These are phyloP conservation scores for Artemia sp. DNA, from an alignment of 2,888 invertebrate genomes.

Conservation along the genomic window DNA sequence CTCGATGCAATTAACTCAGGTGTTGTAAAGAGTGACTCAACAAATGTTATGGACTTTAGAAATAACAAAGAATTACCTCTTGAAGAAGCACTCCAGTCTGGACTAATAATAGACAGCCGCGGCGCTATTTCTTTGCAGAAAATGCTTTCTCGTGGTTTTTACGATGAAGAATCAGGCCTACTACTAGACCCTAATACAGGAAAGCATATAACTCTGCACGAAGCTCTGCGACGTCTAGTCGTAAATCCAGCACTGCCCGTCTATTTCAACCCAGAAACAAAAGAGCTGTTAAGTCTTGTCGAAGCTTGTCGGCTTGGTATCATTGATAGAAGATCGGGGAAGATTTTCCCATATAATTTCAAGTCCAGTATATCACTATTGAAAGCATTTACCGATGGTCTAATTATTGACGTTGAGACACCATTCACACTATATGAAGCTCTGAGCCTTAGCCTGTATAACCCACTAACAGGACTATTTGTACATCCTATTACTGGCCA, in stretches of 20 bases:
- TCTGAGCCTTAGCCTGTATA: constrained; percentile 59
- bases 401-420: constrained; percentile 48
- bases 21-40: constrained; percentile 37
- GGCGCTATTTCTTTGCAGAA: constrained; percentile 57
- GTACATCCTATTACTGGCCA: constrained; percentile 59
- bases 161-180: constrained; percentile 61
- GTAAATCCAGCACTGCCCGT: constrained; percentile 52
- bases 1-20: constrained; percentile 57
- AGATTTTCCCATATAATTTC: constrained; percentile 31
- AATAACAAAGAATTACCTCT: constrained; percentile 40
- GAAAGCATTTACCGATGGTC: constrained; percentile 54
- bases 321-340: constrained; percentile 26
- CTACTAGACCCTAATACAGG: constrained; percentile 62
- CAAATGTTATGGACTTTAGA: constrained; percentile 44
- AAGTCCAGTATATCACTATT: constrained; percentile 47
- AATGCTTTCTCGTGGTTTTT: constrained; percentile 67
- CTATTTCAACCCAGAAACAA: constrained; percentile 25
- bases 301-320: constrained; percentile 27
- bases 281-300: constrained; percentile 34
- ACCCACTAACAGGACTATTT: constrained; percentile 45
- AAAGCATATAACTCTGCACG: constrained; percentile 59
- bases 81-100: constrained; percentile 34
- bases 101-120: constrained; percentile 49
- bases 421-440: constrained; percentile 64
- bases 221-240: constrained; percentile 59